phyloP scores from a whole-genome alignment of 2,113 vertebrate genomes.

The Aythya baeri region DNA sequence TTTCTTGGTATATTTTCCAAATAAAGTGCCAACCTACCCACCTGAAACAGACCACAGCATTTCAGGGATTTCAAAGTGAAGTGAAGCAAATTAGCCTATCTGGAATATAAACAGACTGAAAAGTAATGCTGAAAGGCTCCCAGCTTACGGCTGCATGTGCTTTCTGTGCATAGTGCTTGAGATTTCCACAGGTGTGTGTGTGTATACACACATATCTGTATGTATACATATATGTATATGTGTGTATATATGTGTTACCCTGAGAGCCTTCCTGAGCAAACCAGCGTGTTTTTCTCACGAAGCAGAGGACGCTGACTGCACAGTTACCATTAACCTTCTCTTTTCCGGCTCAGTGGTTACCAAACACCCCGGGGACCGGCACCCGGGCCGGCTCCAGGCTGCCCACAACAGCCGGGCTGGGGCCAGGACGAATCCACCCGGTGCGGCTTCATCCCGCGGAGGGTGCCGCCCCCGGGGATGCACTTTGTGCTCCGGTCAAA shows the following conservation, averaged over 20 bases:
- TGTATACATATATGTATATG: no score
- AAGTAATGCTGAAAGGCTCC: neutral
- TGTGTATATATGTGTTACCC: no score
- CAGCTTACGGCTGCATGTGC: neutral
- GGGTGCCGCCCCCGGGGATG: no score
- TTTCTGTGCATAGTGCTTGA: neutral
- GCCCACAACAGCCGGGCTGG: no score
- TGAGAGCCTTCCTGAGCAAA: neutral
- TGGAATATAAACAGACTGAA: neutral
- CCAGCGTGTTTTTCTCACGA: neutral
- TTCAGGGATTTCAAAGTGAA: neutral
- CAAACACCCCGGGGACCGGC: neutral
- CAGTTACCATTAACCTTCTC: accelerated
- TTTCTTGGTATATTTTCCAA: neutral
- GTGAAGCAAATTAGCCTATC: neutral
- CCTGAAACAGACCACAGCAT: neutral
- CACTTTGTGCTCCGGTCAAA: no score
- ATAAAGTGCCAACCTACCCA: neutral
- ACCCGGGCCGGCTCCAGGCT: neutral
- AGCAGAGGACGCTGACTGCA: neutral
- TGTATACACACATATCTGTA: accelerated
- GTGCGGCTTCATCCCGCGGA: no score
- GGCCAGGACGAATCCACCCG: no score
- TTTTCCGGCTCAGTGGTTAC: neutral
- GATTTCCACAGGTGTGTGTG: accelerated